phyloP scores from a whole-genome alignment of 2,113 vertebrate genomes.

The Tor tambroides region DNA sequence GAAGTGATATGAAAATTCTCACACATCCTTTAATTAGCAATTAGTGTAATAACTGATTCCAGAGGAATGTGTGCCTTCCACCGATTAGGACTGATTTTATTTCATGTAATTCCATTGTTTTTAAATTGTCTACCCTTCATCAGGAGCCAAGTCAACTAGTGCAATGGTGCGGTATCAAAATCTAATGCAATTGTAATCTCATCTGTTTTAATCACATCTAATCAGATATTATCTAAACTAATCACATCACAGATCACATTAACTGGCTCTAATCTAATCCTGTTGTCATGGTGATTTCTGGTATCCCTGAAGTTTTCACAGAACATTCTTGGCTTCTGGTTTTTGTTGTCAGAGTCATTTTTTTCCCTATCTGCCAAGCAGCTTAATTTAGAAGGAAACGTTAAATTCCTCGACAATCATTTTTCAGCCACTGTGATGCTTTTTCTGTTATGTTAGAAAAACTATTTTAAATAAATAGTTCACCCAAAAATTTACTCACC shows the following conservation, averaged over 20 bases:
- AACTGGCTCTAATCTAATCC: slow-evolving; percentile 66
- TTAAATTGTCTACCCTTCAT: slow-evolving; percentile 63
- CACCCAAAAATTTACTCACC: no score
- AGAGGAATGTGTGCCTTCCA: slow-evolving; percentile 48
- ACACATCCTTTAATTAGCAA: slow-evolving; percentile 39
- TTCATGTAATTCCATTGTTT: slow-evolving; percentile 58
- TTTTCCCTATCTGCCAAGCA: background rate
- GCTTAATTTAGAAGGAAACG: slow-evolving; percentile 13
- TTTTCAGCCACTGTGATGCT: no score
- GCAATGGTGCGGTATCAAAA: slow-evolving; percentile 67
- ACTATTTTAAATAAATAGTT: no score
- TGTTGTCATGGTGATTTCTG: slow-evolving; percentile 73
- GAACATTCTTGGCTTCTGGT: slow-evolving; percentile 49
- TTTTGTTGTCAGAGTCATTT: slow-evolving; percentile 13
- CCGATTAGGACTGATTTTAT: slow-evolving; percentile 56
- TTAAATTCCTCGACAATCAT: background rate
- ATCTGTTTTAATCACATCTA: slow-evolving; percentile 75
- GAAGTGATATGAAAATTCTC: background rate
- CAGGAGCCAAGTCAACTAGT: slow-evolving; percentile 64
- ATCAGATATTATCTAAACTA: slow-evolving; percentile 59
- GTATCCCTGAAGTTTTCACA: slow-evolving; percentile 47
- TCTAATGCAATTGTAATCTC: slow-evolving; percentile 74
- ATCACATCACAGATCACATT: slow-evolving; percentile 73
- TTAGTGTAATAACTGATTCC: slow-evolving; percentile 47
- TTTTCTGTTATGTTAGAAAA: no score